Evolutionary conservation across 2,797 vertebrate species (phyloP).

Genomic region (Manis javanica): DNA sequence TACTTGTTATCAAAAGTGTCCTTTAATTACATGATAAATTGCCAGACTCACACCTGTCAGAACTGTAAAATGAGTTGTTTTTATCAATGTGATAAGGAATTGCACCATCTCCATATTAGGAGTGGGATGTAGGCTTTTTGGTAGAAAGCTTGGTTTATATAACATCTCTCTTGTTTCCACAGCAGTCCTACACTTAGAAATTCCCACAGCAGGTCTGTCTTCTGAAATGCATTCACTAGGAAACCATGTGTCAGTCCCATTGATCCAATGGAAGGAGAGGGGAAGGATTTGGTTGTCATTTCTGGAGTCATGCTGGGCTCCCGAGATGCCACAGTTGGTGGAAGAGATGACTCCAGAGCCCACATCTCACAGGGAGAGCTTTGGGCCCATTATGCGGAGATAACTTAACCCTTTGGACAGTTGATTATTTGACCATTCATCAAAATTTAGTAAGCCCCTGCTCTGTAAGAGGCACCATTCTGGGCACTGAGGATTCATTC

Average conservation of each 20-base stretch:
- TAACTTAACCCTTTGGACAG: background rate
- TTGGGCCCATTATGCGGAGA: background rate
- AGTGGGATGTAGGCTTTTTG: background rate
- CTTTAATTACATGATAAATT: background rate
- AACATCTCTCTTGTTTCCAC: background rate
- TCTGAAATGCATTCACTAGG: background rate
- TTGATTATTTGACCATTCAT: background rate
- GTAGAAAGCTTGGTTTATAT: background rate
- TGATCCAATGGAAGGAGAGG: background rate
- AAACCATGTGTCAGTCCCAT: background rate
- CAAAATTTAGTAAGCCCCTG: background rate
- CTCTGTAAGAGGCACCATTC: background rate
- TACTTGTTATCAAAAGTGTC: background rate
- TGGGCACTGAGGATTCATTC: background rate
- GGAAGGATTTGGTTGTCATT: background rate
- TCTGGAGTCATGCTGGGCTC: background rate
- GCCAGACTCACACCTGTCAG: background rate
- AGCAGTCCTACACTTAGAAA: background rate
- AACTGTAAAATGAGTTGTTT: background rate
- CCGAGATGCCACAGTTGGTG: background rate
- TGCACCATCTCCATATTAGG: background rate
- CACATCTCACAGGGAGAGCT: background rate
- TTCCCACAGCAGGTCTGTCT: background rate
- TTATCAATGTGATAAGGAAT: background rate
- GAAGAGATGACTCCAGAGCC: background rate